Evolutionary conservation across 2,113 vertebrate genomes (phyloP).

Genomic region (Bubo bubo): DNA sequence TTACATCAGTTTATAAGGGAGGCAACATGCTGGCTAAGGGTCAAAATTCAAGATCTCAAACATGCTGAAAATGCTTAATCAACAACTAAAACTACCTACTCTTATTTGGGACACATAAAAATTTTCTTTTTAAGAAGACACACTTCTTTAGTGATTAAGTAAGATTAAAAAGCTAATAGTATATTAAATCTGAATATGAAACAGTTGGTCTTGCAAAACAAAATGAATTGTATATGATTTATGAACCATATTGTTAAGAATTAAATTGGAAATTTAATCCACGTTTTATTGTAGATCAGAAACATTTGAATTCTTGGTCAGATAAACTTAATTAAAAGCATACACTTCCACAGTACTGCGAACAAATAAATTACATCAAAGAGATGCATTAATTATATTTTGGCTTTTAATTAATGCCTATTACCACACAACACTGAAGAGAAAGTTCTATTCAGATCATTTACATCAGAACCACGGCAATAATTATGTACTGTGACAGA

Average conservation of each 20-base stretch:
- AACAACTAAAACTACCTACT: not conserved
- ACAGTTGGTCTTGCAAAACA: slow-evolving; percentile 11
- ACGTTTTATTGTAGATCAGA: slow-evolving; percentile 46
- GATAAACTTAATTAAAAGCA: slow-evolving; percentile 64
- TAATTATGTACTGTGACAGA: slow-evolving; percentile 50
- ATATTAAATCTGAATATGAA: slow-evolving; percentile 4
- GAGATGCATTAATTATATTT: slow-evolving; percentile 55
- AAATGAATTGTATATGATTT: slow-evolving; percentile 6
- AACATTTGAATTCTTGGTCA: slow-evolving; percentile 53
- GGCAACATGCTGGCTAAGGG: not conserved
- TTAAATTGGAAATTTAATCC: slow-evolving; percentile 50
- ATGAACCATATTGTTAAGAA: slow-evolving; percentile 16
- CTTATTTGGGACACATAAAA: not conserved
- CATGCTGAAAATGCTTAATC: not conserved
- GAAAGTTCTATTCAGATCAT: slow-evolving; percentile 51
- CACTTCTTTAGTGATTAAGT: not conserved
- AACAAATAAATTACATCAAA: slow-evolving; percentile 63
- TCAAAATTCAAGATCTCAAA: not conserved
- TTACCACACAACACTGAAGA: not conserved
- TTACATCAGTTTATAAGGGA: not conserved
- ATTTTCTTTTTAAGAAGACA: not conserved
- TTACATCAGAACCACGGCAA: slow-evolving; percentile 56
- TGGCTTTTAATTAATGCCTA: slow-evolving; percentile 58
- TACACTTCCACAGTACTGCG: slow-evolving; percentile 4
- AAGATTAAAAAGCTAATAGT: not conserved